Base-by-base conservation (phyloP, 92 coral and sea anemone genomes). In the Paragorgia papillata region DNA sequence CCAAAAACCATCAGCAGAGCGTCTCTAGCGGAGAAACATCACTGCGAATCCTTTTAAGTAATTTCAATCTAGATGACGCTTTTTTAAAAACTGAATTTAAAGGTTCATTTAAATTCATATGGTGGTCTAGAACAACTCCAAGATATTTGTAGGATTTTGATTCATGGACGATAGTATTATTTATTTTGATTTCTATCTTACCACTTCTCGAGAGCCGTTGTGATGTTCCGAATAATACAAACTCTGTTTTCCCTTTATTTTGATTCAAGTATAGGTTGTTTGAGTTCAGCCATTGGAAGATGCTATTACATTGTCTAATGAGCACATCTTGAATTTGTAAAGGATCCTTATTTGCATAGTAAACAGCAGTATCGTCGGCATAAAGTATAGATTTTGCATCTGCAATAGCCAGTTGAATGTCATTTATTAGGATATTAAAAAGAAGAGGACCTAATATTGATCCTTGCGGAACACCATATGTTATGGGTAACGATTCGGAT, bases 201-300 rank as follows among this genome's bases (percentile, higher is more conserved):
- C 31, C 29, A 32, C 19, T 27, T 30, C 44, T 67, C 18, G 53
- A 18, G 3, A 67, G 37, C 31, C 18, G 20, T 27, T 67, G 40
- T 21, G 35, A 44, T 2, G 74, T 67, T 41, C 74, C 34, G 44
- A 39, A 66, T 26, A 66, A 19, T 17, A 66, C 54, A 26, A 39
- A 66, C 1, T 66, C 73, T 7, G 73, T 66, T 66, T 66, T 66
- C 2, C 73, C 56, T 41, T 41, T 66, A 26, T 66, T 66, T 44
- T 39, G 32, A 19, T 66, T 66, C 7, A 41, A 31, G 19, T 3
- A 20, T 22, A 69, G 71, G 37, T 64, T 33, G 28, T 64, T 64
- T 18, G 7, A 28, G 1, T 4, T 64, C 25, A 64, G 15, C 71
- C 71, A 64, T 64, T 35, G 15, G 15, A 3, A 15, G 3, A 64